Base-by-base conservation (phyloP, 1,140 invertebrate genomes). In the Bombus superbus region DNA sequence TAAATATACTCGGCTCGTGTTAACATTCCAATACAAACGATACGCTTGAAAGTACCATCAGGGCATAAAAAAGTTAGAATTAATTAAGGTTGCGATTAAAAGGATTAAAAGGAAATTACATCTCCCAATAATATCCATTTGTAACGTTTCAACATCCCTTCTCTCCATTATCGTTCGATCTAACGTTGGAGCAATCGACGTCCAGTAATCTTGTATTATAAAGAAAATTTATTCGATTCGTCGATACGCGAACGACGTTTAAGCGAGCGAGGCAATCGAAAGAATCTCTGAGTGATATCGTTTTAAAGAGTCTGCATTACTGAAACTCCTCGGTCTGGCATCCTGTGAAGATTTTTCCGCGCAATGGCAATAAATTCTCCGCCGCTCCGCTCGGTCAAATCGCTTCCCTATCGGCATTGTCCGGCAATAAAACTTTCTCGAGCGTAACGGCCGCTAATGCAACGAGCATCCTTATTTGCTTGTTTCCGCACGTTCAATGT, bases 381-480 rank as follows among this genome's bases (percentile, higher is more conserved):
- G 18, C 32, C 72, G 40, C 53, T 73, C 64, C 75, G 81, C 78
- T 71, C 42, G 89, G 64, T 86, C 83, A 86, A 90, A 81, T 91
- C 85, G 71, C 83, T 87, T 84, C 73, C 73, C 78, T 72, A 47
- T 85, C 81, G 66, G 73, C 77, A 89, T 91, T 91, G 89, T 86
- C 57, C 83, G 73, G 88, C 66, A 87, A 91, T 91, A 91, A 91
- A 91, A 90, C 72, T 90, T 90, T 86, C 90, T 90, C 91, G 88
- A 88, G 86, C 86, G 88, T 91, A 87, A 91, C 88, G 85, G 59
- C 53, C 66, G 57, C 90, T 90, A 91, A 91, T 91, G 85, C 91
- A 91, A 88, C 86, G 88, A 88, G 84, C 88, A 89, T 91, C 86
- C 86, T 90, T 88, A 88, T 91, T 90, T 88, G 84, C 90, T 86